A percentile compares a stretch with the other conserved stretches of the same genome.
Conservation (phyloP, 1,140 invertebrate genomes). For the Euborellia annulipes region DNA sequence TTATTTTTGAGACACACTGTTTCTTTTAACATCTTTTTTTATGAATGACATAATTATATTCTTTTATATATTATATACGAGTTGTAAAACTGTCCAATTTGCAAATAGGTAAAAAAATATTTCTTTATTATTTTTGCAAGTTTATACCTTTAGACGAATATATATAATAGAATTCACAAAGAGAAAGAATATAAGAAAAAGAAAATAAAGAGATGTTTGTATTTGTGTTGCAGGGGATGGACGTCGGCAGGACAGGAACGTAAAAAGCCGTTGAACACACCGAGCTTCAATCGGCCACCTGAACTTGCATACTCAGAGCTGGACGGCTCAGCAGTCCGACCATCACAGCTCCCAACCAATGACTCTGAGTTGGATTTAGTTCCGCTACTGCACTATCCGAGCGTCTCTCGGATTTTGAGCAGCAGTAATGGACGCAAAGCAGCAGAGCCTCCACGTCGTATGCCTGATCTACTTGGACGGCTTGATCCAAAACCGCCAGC, state of each 20-base stretch:
- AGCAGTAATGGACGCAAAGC: slow-evolving; percentile 61
- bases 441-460: not conserved
- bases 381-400: slow-evolving; percentile 43
- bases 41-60: no score
- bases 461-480: slow-evolving; percentile 1
- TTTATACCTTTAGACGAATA: no score
- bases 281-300: slow-evolving; percentile 24
- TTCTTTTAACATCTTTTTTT: no score
- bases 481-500: slow-evolving; percentile 11
- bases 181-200: no score
- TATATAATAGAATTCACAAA: no score
- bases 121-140: no score
- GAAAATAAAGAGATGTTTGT: no score
- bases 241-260: slow-evolving; percentile 22
- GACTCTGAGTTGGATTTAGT: slow-evolving; percentile 39
- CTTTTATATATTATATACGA: no score
- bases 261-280: slow-evolving; percentile 56
- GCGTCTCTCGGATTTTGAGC: slow-evolving; percentile 60
- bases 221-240: no score
- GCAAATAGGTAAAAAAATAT: no score
- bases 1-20: no score
- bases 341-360: slow-evolving; percentile 24
- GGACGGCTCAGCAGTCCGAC: not conserved
- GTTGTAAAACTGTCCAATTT: no score
- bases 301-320: slow-evolving; percentile 6